Percentiles rank a stretch among this genome's conserved stretches.
Evolutionary conservation across 1,140 invertebrate genomes (phyloP).

Genomic region (Papilio glaucus): DNA sequence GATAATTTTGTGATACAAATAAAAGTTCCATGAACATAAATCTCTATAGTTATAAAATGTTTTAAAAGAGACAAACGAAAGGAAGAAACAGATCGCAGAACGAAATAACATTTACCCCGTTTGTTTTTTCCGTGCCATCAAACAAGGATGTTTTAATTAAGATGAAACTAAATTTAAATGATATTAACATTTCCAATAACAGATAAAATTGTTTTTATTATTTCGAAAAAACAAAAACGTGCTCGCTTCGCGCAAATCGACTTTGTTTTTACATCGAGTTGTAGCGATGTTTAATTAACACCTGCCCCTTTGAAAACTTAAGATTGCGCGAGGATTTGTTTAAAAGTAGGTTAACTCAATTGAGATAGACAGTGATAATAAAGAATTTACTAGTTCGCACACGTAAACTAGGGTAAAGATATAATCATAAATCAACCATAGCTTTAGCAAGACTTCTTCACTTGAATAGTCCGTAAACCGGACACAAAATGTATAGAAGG

Average conservation of each 20-base stretch:
- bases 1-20: not conserved
- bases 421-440: too few species aligned
- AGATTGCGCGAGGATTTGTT: constrained; percentile 16
- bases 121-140: constrained; percentile 1
- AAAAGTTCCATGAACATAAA: not conserved
- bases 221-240: constrained; percentile 27
- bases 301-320: constrained; percentile 35
- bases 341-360: constrained; percentile 17
- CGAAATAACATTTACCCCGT: constrained; percentile 6
- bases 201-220: constrained; percentile 30
- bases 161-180: constrained; percentile 30
- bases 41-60: too few species aligned
- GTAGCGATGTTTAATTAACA: constrained; percentile 37
- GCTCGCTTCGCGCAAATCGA: constrained; percentile 26
- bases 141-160: constrained; percentile 34
- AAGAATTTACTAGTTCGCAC: not conserved
- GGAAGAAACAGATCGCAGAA: not conserved
- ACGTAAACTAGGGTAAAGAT: not conserved
- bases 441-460: too few species aligned
- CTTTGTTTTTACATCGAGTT: constrained; percentile 38
- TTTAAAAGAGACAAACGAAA: not conserved
- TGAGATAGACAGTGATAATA: constrained; percentile 6
- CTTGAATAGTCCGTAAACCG: too few species aligned
- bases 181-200: constrained; percentile 31
- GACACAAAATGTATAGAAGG: too few species aligned